Evolutionary conservation across 2,797 vertebrate species (phyloP).

Genomic region (Tauraco hartlaubi): DNA sequence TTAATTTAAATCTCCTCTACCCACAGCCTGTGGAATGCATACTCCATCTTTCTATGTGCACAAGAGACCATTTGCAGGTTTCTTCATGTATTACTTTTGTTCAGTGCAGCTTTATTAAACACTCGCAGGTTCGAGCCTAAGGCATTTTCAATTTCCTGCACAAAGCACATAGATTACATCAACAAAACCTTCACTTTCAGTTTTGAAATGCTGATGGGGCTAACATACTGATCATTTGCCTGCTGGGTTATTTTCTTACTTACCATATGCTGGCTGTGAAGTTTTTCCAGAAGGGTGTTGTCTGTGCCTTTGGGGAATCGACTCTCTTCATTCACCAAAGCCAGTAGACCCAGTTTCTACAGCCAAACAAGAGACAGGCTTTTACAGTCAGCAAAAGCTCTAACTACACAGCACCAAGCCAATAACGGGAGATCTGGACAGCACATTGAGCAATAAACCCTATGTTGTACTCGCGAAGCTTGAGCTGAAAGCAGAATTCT

Average conservation of each 20-base stretch:
- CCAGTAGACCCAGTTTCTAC: constrained; percentile 93
- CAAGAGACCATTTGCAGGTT: neutral
- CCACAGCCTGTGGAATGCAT: neutral
- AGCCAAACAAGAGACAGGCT: constrained; percentile 39
- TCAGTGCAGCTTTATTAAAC: neutral
- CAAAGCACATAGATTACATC: constrained; percentile 40
- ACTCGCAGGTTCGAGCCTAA: neutral
- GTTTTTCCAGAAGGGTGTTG: constrained; percentile 92
- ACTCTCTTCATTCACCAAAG: constrained; percentile 94
- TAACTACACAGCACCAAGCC: neutral
- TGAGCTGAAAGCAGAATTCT: neutral
- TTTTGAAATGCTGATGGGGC: constrained; percentile 57
- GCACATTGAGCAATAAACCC: neutral
- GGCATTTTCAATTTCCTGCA: constrained; percentile 26
- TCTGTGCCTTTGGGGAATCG: constrained; percentile 95
- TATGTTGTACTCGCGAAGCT: neutral
- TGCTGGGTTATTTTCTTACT: constrained; percentile 72
- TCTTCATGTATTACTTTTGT: neutral
- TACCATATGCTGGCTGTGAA: constrained; percentile 91
- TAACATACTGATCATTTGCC: constrained; percentile 66
- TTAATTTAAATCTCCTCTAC: neutral
- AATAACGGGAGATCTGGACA: constrained; percentile 17
- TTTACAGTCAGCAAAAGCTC: constrained; percentile 42
- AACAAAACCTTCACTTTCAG: constrained; percentile 45
- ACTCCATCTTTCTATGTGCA: neutral